These are phyloP conservation scores for Andrena flavipes DNA, from an alignment of 2,888 invertebrate genomes.

Conservation along the genomic window DNA sequence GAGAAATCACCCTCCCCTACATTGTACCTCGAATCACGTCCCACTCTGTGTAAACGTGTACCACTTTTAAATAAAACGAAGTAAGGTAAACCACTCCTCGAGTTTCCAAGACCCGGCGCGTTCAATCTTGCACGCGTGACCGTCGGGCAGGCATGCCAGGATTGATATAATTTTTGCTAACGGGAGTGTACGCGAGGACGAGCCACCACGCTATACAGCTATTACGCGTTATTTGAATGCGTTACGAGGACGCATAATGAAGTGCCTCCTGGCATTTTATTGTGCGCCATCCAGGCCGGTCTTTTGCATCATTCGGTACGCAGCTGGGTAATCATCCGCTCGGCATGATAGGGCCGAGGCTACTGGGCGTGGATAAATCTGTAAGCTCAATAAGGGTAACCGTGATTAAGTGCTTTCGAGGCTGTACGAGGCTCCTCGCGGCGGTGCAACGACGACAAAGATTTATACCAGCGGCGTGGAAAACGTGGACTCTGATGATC, in stretches of 20 bases:
- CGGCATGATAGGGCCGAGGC: slow-evolving; percentile 80
- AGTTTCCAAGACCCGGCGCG: neutral
- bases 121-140: neutral
- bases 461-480: slow-evolving; percentile 65
- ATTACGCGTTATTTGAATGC: slow-evolving; percentile 77
- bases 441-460: slow-evolving; percentile 58
- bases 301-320: slow-evolving; percentile 75
- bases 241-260: slow-evolving; percentile 77
- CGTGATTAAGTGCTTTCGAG: slow-evolving; percentile 77
- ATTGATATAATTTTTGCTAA: slow-evolving; percentile 41
- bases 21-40: no score
- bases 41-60: no score
- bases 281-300: slow-evolving; percentile 58
- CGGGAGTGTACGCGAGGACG: slow-evolving; percentile 11
- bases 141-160: neutral
- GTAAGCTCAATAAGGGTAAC: slow-evolving; percentile 77
- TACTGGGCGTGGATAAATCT: slow-evolving; percentile 84
- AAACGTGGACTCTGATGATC: slow-evolving; percentile 48
- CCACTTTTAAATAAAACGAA: neutral
- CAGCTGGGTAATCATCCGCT: slow-evolving; percentile 81
- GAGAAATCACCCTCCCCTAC: no score
- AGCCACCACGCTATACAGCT: slow-evolving; percentile 57
- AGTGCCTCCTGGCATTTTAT: slow-evolving; percentile 79
- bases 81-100: neutral
- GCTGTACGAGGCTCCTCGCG: slow-evolving; percentile 69